These are phyloP conservation scores for Sebastes cheni DNA, from an alignment of 2,797 vertebrate species.

Conservation along the genomic window DNA sequence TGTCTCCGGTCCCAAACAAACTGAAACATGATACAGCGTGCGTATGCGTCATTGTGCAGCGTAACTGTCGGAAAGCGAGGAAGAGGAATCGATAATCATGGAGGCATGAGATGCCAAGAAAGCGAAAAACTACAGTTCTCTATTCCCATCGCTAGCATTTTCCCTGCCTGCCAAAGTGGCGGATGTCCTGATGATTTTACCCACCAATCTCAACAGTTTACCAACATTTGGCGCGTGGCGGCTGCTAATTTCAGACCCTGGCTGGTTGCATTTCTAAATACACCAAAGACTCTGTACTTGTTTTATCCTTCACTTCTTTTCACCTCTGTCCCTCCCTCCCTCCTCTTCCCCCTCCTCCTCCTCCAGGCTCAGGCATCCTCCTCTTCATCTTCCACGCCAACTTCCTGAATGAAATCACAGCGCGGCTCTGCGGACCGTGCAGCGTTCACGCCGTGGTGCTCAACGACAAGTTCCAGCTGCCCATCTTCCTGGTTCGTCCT, in stretches of 20 bases:
- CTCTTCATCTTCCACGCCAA: conserved; percentile 97
- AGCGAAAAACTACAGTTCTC: rapidly evolving
- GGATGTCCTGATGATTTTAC: no score
- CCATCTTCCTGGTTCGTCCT: conserved; percentile 92
- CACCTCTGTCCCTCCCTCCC: background rate
- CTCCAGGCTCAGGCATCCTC: conserved; percentile 90
- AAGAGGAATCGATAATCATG: no score
- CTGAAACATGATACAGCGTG: no score
- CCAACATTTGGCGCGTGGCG: no score
- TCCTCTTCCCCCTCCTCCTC: background rate
- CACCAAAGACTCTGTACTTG: background rate
- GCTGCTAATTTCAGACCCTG: no score
- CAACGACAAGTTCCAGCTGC: conserved; percentile 98
- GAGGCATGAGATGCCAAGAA: no score
- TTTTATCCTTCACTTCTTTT: background rate
- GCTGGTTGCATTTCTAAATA: background rate
- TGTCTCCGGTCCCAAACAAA: no score
- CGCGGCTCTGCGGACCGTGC: conserved; percentile 93
- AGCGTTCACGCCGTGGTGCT: conserved; percentile 96
- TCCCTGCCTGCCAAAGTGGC: no score
- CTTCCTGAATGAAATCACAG: conserved; percentile 89
- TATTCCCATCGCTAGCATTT: no score
- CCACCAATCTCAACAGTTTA: no score
- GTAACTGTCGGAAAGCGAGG: no score
- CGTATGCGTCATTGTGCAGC: no score